A percentile compares a stretch with the other conserved stretches of the same genome.
Conservation (phyloP, 2,797 vertebrate species). For the Anguilla marmorata region DNA sequence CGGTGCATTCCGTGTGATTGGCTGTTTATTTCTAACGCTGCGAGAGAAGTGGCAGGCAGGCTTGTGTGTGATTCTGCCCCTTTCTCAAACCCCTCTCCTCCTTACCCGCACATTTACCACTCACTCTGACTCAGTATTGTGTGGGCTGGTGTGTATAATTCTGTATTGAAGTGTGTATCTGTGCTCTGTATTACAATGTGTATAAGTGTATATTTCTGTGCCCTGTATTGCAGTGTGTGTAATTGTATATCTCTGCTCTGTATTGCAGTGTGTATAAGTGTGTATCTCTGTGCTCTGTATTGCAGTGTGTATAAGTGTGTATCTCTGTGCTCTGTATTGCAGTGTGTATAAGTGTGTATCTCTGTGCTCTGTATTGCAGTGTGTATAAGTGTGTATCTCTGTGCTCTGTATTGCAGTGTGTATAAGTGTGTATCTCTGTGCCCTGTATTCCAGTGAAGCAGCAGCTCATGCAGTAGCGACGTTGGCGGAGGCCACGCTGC, state of each 20-base stretch:
- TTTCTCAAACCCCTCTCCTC: not conserved
- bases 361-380: too few species aligned
- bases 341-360: too few species aligned
- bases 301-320: not conserved
- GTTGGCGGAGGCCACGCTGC: slow-evolving; percentile 93
- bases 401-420: not conserved
- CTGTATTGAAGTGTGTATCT: not conserved
- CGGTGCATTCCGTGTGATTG: not conserved
- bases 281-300: too few species aligned
- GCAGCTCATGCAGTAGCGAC: slow-evolving; percentile 97
- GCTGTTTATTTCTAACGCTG: not conserved
- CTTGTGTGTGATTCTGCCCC: not conserved
- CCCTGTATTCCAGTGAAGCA: slow-evolving; percentile 81
- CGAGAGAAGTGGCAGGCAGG: not conserved
- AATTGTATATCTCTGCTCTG: not conserved
- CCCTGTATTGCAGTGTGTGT: not conserved
- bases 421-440: not conserved
- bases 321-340: too few species aligned
- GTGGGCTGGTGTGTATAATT: not conserved
- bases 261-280: too few species aligned
- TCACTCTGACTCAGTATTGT: not conserved
- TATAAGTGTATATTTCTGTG: too few species aligned
- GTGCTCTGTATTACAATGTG: not conserved
- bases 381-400: not conserved
- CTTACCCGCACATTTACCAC: not conserved